These are phyloP conservation scores for Lemur catta DNA, from an alignment of 2,797 vertebrate genomes.

Conservation along the genomic window DNA sequence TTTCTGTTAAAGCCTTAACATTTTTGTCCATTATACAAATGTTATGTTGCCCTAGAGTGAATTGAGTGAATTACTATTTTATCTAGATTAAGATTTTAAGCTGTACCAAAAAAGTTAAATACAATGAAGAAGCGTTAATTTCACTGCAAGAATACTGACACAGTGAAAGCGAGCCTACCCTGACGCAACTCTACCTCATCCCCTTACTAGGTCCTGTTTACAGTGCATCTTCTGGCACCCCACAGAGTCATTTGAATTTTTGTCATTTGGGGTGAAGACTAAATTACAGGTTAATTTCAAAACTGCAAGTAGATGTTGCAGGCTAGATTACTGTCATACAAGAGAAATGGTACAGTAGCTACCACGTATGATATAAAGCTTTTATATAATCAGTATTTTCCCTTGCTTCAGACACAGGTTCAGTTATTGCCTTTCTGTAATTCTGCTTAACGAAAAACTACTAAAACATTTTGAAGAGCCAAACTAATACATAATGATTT, in stretches of 20 bases:
- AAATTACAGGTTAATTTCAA: slow-evolving; percentile 92
- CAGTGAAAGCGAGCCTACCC: slow-evolving; percentile 70
- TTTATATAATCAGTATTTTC: slow-evolving; percentile 83
- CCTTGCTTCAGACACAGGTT: slow-evolving; percentile 80
- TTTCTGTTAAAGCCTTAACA: slow-evolving; percentile 17
- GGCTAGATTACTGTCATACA: slow-evolving; percentile 87
- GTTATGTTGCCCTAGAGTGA: slow-evolving; percentile 56
- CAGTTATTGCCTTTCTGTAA: slow-evolving; percentile 72
- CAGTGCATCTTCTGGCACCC: slow-evolving; percentile 87
- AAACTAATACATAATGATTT: slow-evolving; percentile 60
- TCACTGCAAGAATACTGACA: slow-evolving; percentile 70
- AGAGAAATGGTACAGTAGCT: slow-evolving; percentile 83
- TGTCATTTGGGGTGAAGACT: slow-evolving; percentile 91
- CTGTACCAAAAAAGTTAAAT: slow-evolving; percentile 57
- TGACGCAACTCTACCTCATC: slow-evolving; percentile 78
- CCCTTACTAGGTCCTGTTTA: slow-evolving; percentile 85
- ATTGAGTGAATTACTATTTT: slow-evolving; percentile 68
- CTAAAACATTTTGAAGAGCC: slow-evolving; percentile 71
- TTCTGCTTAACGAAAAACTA: slow-evolving; percentile 70
- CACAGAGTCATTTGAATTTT: slow-evolving; percentile 89
- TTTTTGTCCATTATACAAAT: slow-evolving; percentile 62
- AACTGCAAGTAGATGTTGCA: slow-evolving; percentile 87
- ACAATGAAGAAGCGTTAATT: slow-evolving; percentile 68
- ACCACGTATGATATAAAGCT: slow-evolving; percentile 82
- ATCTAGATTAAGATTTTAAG: slow-evolving; percentile 62